Conservation (phyloP, 2,888 invertebrate genomes). For the Lepidocyrtoides sp. region DNA sequence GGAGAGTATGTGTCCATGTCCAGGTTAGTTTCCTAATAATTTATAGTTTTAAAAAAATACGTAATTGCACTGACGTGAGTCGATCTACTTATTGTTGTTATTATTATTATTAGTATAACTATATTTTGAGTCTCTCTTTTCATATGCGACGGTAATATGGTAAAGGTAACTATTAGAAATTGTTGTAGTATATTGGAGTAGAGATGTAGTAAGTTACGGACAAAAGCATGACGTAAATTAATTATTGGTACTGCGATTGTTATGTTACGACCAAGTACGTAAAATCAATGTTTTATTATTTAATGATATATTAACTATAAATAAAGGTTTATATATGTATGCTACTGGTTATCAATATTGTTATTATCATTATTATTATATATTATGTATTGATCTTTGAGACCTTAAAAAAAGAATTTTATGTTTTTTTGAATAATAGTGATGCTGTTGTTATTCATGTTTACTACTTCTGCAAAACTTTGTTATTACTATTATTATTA, state of each 20-base stretch:
- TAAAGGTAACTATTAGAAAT: not conserved
- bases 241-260: constrained; percentile 22
- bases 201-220: not conserved
- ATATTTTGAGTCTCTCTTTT: constrained; percentile 25
- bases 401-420: constrained; percentile 51
- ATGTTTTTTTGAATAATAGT: constrained; percentile 47
- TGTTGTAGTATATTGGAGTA: not conserved
- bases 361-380: not conserved
- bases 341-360: constrained; percentile 25
- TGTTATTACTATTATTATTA: not conserved
- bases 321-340: not conserved
- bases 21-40: too few relatives aligned
- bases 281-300: constrained; percentile 53
- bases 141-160: not conserved
- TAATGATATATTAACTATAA: not conserved
- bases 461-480: constrained; percentile 22
- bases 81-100: not conserved
- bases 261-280: not conserved
- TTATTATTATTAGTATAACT: not conserved
- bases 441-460: constrained; percentile 31
- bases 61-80: not conserved
- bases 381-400: not conserved
- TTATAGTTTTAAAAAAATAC: not conserved
- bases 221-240: constrained; percentile 28
- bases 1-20: not conserved